phyloP scores from a whole-genome alignment of 2,113 vertebrate species.

The Ophiodon elongatus region DNA sequence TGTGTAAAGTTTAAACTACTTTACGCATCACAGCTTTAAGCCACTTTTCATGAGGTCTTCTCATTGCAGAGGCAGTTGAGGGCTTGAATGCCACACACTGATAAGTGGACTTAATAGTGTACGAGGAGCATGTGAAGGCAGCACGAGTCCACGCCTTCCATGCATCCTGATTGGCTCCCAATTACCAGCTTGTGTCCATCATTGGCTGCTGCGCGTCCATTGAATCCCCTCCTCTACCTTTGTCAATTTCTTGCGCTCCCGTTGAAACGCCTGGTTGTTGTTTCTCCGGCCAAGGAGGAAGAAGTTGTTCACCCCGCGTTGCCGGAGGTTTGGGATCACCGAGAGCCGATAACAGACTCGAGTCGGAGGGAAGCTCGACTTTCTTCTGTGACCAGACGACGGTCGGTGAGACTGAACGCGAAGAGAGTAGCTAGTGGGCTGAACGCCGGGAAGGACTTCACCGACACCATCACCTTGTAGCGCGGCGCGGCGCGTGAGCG shows the following conservation, averaged over 20 bases:
- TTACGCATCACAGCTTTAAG: neutral
- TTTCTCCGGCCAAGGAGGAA: conserved; percentile 55
- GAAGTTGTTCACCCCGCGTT: conserved; percentile 39
- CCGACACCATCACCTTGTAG: conserved; percentile 58
- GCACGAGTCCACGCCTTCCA: conserved; percentile 63
- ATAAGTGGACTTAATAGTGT: neutral
- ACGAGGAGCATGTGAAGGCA: conserved; percentile 42
- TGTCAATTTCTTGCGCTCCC: conserved; percentile 83
- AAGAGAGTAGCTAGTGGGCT: conserved; percentile 3
- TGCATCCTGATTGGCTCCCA: conserved; percentile 70
- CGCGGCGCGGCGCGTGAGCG: conserved; percentile 24
- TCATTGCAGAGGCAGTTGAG: neutral
- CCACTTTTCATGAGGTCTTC: neutral
- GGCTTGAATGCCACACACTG: neutral
- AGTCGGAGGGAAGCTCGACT: neutral
- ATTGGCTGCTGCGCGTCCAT: conserved; percentile 80
- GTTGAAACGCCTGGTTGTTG: conserved; percentile 77
- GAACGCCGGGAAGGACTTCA: conserved; percentile 10
- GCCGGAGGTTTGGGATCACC: conserved; percentile 11
- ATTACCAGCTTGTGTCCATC: neutral
- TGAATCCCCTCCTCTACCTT: conserved; percentile 85
- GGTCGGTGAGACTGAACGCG: conserved; percentile 20
- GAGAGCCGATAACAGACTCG: neutral
- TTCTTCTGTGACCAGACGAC: neutral
- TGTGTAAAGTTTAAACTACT: neutral